Conservation (phyloP, 1,140 invertebrate genomes). For the Drosophila repleta region DNA sequence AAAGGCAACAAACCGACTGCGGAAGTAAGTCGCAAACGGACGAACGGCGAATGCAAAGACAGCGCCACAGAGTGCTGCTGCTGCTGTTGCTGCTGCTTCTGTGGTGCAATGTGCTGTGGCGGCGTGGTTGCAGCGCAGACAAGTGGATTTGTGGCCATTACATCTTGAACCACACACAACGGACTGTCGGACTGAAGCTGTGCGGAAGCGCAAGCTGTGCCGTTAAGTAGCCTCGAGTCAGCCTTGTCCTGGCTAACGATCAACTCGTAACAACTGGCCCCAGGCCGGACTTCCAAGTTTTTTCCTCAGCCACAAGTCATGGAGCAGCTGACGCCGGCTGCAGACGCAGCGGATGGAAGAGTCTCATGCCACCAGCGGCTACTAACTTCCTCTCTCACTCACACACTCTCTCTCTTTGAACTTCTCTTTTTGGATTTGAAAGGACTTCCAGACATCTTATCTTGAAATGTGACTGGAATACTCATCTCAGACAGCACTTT, state of each 20-base stretch:
- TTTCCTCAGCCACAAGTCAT: constrained; percentile 6
- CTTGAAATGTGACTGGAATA: constrained; percentile 34
- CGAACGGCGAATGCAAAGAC: constrained; percentile 6
- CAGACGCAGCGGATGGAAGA: constrained; percentile 42
- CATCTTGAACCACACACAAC: constrained; percentile 53
- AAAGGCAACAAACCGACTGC: constrained; percentile 74
- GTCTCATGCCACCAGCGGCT: constrained; percentile 30
- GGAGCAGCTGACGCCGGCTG: constrained; percentile 4
- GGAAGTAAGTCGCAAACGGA: constrained; percentile 63
- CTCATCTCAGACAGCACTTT: constrained; percentile 14
- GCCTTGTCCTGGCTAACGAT: constrained; percentile 57
- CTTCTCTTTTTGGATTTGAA: neutral
- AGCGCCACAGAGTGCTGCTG: neutral
- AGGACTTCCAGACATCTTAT: constrained; percentile 10
- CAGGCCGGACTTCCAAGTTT: constrained; percentile 49
- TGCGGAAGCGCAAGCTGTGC: constrained; percentile 68
- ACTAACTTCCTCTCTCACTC: neutral
- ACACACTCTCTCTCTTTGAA: neutral
- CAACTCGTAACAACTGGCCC: constrained; percentile 37
- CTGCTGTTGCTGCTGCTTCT: no score
- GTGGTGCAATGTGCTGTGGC: neutral
- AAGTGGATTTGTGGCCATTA: constrained; percentile 75
- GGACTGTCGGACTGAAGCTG: constrained; percentile 11
- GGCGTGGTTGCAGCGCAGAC: constrained; percentile 13
- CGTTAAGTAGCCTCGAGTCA: constrained; percentile 70